Evolutionary conservation across 2,113 vertebrate genomes (phyloP).

Genomic region (Syngnathus scovelli): DNA sequence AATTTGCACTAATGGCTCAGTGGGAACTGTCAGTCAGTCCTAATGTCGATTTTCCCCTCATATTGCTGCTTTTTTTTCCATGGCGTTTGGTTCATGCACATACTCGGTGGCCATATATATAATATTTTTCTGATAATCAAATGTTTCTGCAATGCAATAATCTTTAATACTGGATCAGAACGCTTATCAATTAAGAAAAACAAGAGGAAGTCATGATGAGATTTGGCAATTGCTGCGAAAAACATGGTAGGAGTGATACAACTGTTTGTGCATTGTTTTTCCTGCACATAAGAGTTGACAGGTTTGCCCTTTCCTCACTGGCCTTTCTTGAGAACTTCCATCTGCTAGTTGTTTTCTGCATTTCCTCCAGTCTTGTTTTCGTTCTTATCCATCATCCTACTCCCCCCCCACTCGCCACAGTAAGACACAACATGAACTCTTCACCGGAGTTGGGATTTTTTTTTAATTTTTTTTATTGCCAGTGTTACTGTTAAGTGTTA

Average conservation of each 20-base stretch:
- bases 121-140: background rate
- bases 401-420: slow-evolving; percentile 29
- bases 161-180: slow-evolving; percentile 53
- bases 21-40: slow-evolving; percentile 47
- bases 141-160: slow-evolving; percentile 34
- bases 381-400: background rate
- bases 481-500: slow-evolving; percentile 39
- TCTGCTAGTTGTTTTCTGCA: slow-evolving; percentile 31
- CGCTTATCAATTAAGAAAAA: slow-evolving; percentile 62
- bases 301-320: slow-evolving; percentile 31
- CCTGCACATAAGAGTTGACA: slow-evolving; percentile 10
- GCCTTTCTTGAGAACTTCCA: slow-evolving; percentile 32
- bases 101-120: slow-evolving; percentile 19
- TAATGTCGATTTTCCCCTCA: slow-evolving; percentile 3
- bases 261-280: slow-evolving; percentile 8
- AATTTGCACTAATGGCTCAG: slow-evolving; percentile 59
- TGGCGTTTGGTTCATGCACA: slow-evolving; percentile 22
- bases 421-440: slow-evolving; percentile 59
- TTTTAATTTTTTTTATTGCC: slow-evolving; percentile 48
- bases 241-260: slow-evolving; percentile 36
- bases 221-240: slow-evolving; percentile 40
- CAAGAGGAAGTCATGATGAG: slow-evolving; percentile 17
- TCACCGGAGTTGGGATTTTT: slow-evolving; percentile 49
- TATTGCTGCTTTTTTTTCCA: slow-evolving; percentile 4
- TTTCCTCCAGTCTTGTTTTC: slow-evolving; percentile 24